Percentiles rank a stretch among this genome's conserved stretches.
Conservation (phyloP, 2,797 vertebrate species). For the Ptychobarbus kaznakovi region DNA sequence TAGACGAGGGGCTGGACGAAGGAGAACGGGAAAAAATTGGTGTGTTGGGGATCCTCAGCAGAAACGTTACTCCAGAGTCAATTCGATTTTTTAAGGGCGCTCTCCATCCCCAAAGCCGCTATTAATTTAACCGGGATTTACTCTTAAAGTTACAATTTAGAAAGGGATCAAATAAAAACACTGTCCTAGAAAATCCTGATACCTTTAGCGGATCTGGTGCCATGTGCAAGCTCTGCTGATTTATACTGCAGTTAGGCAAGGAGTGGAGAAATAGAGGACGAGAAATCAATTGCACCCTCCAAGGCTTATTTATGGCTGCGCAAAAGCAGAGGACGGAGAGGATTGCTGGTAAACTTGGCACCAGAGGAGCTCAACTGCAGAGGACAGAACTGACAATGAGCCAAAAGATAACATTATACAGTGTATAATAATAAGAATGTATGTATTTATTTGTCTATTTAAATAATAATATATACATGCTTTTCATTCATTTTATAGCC, state of each 20-base stretch:
- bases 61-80: slow-evolving; percentile 5
- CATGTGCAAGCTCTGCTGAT: slow-evolving; percentile 60
- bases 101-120: slow-evolving; percentile 7
- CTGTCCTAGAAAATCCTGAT: slow-evolving; percentile 20
- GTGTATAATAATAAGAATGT: not conserved
- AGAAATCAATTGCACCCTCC: slow-evolving; percentile 75
- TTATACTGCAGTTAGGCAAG: slow-evolving; percentile 65
- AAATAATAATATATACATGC: not conserved
- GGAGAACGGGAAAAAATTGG: not conserved
- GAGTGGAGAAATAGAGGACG: slow-evolving; percentile 53
- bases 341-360: slow-evolving; percentile 46
- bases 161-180: slow-evolving; percentile 24
- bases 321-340: slow-evolving; percentile 58
- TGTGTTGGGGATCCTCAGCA: slow-evolving; percentile 12
- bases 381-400: slow-evolving; percentile 13
- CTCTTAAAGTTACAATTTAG: slow-evolving; percentile 19
- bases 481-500: slow-evolving; percentile 8
- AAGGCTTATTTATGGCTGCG: slow-evolving; percentile 78
- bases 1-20: not conserved
- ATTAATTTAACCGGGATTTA: slow-evolving; percentile 28
- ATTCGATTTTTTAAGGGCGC: slow-evolving; percentile 7
- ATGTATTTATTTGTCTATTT: too few relatives aligned
- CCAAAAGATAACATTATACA: not conserved
- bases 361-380: slow-evolving; percentile 32
- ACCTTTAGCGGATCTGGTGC: slow-evolving; percentile 16